Evolutionary conservation across 2,113 vertebrate species (phyloP), one percentile per base, ranked within the genome.

Genomic region (Eptatretus burgeri): DNA sequence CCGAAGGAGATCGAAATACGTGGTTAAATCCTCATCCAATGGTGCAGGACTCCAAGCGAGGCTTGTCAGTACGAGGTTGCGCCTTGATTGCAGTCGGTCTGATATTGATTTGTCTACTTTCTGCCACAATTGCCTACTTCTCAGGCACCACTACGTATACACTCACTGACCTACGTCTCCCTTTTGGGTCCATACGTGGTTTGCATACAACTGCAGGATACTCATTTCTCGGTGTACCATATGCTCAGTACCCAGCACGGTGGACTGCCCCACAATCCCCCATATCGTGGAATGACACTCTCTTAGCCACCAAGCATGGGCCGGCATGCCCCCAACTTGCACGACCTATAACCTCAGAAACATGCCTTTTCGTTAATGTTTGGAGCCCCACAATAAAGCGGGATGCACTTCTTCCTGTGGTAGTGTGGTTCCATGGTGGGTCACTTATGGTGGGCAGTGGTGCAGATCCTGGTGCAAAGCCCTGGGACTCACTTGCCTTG

Each of bases 151-250:
- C 56, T 19, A 12, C 16, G 16, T 19, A 60, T 19, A 60, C 56
- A n/a, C 10, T 60, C 16, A 19, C 19, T n/a, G 56, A 60, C 56
- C 16, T 60, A 11, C n/a, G 19, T n/a, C 9, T 60, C 16, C 56
- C 56, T n/a, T n/a, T 10, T 19, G 56, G 56, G 16, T n/a, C 56
- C 16, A n/a, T 60, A 19, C 56, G 56, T 19, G 56, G 56, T 19
- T 19, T 60, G 16, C 56, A 60, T 19, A 60, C 16, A n/a, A 10
- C 56, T 19, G 10, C 3, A 10, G 56, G 16, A n/a, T 60, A 60
- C 56, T n/a, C 56, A n/a, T 60, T 60, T 19, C 56, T 60, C 9
- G 56, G 56, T 19, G 19, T 60, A n/a, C 56, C 53, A n/a, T 60
- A 60, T 19, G 56, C 56, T 11, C 16, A n/a, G 56, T n/a, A n/a